Conservation (phyloP, 1,140 invertebrate species). For the Caenorhabditis remanei region DNA sequence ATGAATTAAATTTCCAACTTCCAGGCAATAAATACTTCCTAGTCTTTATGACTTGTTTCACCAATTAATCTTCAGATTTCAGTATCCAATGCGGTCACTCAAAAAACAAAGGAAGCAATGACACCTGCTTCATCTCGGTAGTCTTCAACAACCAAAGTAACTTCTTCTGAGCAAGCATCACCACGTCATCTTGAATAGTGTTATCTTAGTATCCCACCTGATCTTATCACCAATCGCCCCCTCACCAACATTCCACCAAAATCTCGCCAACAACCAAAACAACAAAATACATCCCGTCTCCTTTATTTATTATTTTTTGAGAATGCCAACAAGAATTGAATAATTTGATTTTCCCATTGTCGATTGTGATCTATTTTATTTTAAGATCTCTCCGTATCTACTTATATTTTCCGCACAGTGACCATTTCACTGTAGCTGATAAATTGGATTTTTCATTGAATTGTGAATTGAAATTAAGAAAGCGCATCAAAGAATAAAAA, state of each 20-base stretch:
- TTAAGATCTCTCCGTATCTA: not conserved
- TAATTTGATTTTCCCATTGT: slow-evolving; percentile 21
- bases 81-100: not conserved
- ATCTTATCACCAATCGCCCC: slow-evolving; percentile 28
- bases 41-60: too few species aligned
- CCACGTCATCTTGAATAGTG: not conserved
- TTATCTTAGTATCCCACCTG: not conserved
- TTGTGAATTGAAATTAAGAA: slow-evolving; percentile 42
- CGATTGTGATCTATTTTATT: slow-evolving; percentile 38
- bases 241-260: not conserved
- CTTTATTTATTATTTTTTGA: not conserved
- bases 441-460: slow-evolving; percentile 51
- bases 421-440: slow-evolving; percentile 9
- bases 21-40: too few species aligned
- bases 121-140: slow-evolving; percentile 18
- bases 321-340: slow-evolving; percentile 7
- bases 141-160: not conserved
- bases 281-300: not conserved
- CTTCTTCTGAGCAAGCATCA: slow-evolving; percentile 13
- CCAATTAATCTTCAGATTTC: too few species aligned
- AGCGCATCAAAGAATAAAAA: slow-evolving; percentile 37
- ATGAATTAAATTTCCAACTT: too few species aligned
- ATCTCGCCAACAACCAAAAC: not conserved
- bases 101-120: slow-evolving; percentile 36
- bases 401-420: slow-evolving; percentile 39